These are phyloP conservation scores for Bovichtus variegatus DNA, from an alignment of 2,797 vertebrate genomes.

Conservation along the genomic window DNA sequence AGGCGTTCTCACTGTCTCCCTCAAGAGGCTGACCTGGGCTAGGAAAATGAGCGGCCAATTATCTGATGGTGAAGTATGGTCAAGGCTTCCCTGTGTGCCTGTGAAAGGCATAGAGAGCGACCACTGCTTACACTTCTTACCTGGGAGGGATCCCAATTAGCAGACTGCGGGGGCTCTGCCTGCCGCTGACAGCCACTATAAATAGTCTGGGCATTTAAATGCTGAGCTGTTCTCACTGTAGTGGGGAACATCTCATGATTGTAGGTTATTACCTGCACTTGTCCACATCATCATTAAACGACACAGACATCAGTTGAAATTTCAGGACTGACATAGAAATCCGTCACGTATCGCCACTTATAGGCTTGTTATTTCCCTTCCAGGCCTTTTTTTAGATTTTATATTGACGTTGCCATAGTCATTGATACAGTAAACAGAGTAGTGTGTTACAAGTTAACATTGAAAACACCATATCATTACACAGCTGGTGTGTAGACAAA, in stretches of 20 bases:
- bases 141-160: conserved; percentile 78
- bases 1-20: conserved; percentile 65
- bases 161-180: conserved; percentile 46
- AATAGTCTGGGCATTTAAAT: conserved; percentile 73
- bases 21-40: conserved; percentile 59
- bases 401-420: background rate
- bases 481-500: background rate
- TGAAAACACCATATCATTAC: background rate
- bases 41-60: conserved; percentile 66
- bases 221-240: conserved; percentile 68
- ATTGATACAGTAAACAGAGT: background rate
- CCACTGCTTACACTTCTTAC: conserved; percentile 65
- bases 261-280: conserved; percentile 30
- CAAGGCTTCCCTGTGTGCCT: conserved; percentile 38
- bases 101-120: conserved; percentile 39
- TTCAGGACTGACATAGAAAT: conserved; percentile 12
- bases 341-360: background rate
- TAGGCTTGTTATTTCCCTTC: background rate
- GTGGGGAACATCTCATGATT: conserved; percentile 43
- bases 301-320: conserved; percentile 5
- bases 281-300: conserved; percentile 37
- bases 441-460: background rate
- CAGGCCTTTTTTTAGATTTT: background rate
- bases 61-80: conserved; percentile 62
- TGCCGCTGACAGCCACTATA: conserved; percentile 78